Percentiles rank a stretch among this genome's conserved stretches.
phyloP scores from a whole-genome alignment of 2,888 invertebrate genomes.

The Chorisops tibialis region DNA sequence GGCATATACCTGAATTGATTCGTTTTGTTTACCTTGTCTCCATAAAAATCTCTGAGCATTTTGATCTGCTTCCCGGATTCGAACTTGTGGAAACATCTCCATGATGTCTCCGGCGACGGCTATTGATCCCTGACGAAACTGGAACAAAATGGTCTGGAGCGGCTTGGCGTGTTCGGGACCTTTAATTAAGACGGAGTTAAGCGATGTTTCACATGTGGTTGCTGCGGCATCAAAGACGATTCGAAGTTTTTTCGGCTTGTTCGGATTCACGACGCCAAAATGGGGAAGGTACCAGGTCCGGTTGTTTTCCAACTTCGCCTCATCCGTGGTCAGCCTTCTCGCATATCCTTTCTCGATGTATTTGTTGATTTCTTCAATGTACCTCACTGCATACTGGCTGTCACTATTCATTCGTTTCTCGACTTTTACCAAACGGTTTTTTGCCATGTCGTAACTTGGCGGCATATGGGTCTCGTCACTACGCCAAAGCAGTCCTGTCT shows the following conservation, averaged over 20 bases:
- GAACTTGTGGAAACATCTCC: no score
- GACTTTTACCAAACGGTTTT: neutral
- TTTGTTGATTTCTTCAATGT: neutral
- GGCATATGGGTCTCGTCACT: no score
- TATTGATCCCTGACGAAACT: neutral
- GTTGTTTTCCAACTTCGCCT: no score
- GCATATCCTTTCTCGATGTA: neutral
- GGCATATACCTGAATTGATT: neutral
- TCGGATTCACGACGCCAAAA: neutral
- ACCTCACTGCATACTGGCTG: neutral
- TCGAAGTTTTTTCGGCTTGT: slow-evolving; percentile 1
- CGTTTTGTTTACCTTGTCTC: neutral
- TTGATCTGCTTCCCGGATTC: neutral
- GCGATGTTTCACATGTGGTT: neutral
- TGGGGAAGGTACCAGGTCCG: neutral
- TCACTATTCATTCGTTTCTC: neutral
- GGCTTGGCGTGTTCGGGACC: slow-evolving; percentile 34
- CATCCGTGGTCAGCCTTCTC: no score
- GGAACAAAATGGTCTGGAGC: slow-evolving; percentile 37
- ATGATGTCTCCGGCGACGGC: neutral
- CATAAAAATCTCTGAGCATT: neutral
- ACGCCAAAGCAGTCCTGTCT: no score
- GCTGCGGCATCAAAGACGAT: slow-evolving; percentile 4
- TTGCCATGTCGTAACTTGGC: neutral
- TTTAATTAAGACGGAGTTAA: neutral